Base-by-base conservation (phyloP, 2,797 vertebrate species). In the Ceryle rudis region DNA sequence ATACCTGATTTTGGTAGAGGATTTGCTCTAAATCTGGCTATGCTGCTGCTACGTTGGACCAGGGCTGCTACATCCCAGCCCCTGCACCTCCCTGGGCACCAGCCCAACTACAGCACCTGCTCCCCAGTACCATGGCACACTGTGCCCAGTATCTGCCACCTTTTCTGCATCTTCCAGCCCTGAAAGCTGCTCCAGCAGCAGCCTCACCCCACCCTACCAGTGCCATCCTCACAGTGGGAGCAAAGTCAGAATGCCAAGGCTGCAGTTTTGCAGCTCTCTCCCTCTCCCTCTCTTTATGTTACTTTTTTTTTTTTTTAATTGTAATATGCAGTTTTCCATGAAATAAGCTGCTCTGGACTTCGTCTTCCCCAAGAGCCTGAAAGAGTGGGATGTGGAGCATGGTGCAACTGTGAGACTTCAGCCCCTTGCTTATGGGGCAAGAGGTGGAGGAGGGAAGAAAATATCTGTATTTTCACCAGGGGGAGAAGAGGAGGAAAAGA, bases 341-440 rank as follows among this genome's bases (percentile, higher is more conserved):
- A 90, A 96, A 79, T 78, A 44, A 95, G 72, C 96, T 95, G 95
- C 86, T 19, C 28, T 3, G 5, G 61, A 82, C 23, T 65, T 89
- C 0, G 3, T 14, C 57, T 78, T 91, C 81, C 85, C 70, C 52
- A 35, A 57, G 73, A 86, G 67, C 65, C 65, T 1, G 6, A 49
- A 91, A 87, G 61, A 92, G 49, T 0, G 2, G 49, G 52, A 54
- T 47, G 75, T 1, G 18, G 60, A 73, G 58, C 88, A 70, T 2
- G 21, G 57, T 71, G 61, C 91, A 87, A 91, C 70, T 93, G 93
- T 61, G 51, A 78, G 44, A 66, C 6, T 29, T 64, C 44, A 88
- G 92, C 58, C 46, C 81, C 28, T 74, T 28, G 47, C 93, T 94
- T 62, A 2, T 83, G 41, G 62, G 69, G 71, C 21, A 82, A 81